phyloP scores from a whole-genome alignment of 1,140 invertebrate genomes.

The Lepidurus packardi region DNA sequence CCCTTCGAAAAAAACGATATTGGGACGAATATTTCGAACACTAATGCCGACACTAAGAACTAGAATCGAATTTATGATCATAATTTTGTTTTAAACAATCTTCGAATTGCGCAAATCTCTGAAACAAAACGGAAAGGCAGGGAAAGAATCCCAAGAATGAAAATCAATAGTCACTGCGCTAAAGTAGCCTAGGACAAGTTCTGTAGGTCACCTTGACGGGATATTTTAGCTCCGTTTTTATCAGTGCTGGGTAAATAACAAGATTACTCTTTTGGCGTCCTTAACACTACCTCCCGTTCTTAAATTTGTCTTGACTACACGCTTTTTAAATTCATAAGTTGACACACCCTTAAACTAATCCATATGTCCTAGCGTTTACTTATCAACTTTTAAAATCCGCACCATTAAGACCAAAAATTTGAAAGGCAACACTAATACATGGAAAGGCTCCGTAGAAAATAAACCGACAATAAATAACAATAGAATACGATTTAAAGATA shows the following conservation, averaged over 20 bases:
- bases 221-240: not conserved
- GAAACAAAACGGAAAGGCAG: not conserved
- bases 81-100: not conserved
- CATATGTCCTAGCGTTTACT: no score
- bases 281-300: no score
- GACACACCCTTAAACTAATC: no score
- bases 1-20: not conserved
- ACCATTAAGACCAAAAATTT: no score
- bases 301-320: no score
- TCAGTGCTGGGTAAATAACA: not conserved
- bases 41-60: not conserved
- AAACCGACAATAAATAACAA: not conserved
- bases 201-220: conserved; percentile 17
- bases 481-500: no score
- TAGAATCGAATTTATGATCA: not conserved
- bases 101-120: not conserved
- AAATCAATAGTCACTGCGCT: not conserved
- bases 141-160: not conserved
- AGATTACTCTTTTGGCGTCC: not conserved
- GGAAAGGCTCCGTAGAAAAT: not conserved
- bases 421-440: no score
- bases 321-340: no score
- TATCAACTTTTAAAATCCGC: no score
- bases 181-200: not conserved
- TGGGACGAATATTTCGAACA: not conserved